Evolutionary conservation across 2,888 invertebrate species (phyloP), one percentile per base, ranked within the genome.

Genomic region (Ophioninae sp.): DNA sequence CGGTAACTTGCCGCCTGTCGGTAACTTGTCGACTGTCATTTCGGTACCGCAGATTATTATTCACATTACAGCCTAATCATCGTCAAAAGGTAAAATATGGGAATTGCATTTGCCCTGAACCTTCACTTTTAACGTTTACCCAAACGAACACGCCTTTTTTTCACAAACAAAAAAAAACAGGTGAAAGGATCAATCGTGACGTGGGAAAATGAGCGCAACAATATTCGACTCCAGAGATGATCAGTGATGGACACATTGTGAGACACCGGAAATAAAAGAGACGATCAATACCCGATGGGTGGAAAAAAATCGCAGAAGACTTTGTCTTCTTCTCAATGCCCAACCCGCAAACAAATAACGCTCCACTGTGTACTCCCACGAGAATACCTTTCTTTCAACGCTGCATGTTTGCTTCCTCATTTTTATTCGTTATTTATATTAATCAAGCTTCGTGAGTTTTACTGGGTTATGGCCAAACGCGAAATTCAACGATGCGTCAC

Each of bases 211-310:
- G 9, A 37, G 39, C 39, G 56, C 37, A 30, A 56, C 7, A 17
- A 76, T 17, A n/a, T 17, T 63, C 75, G 75, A 76, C 75, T 72
- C 61, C 72, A 3, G 13, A 56, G 79, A 80, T 67, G 64, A 63
- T 56, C 68, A 69, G 74, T 69, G 65, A 69, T 30, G 71, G 78
- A 69, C 59, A 65, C 56, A 64, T 78, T 61, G 65, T 56, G 73
- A 41, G 51, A 81, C 81, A 83, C 78, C 68, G 61, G 58, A 59
- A 83, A 83, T 68, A 80, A 83, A 83, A 75, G 63, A 65, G 22
- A 69, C 77, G 83, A 83, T 83, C 83, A 83, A 83, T 83, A 83
- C 77, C 17, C 37, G 68, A 63, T 68, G 74, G 39, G 63, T 74
- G 58, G 37, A 41, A 41, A 73, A 30, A 56, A 58, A 20, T 69